Base-by-base conservation (phyloP, 2,888 invertebrate genomes). In the Andrena trimmerana region DNA sequence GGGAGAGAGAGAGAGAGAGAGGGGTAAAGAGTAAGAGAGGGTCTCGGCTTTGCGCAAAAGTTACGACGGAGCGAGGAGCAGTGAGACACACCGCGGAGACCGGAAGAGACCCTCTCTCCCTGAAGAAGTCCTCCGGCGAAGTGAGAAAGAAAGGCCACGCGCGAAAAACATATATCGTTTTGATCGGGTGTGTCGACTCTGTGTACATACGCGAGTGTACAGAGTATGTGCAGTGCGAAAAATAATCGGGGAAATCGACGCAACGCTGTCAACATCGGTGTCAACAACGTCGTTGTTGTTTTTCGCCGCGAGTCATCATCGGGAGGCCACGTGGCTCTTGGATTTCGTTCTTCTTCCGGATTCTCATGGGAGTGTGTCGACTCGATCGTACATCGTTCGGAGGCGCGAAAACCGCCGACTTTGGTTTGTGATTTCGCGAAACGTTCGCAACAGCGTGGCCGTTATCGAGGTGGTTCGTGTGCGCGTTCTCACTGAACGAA, bases 21-120 rank as follows among this genome's bases (percentile, higher is more conserved):
- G 76, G 76, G 70, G 79, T 81, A 87, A 82, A 89, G 86, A 88
- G 85, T 84, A 81, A 87, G 89, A 87, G 88, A 86, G 83, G 89
- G 90, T 87, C 89, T 78, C 81, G 85, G 90, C 90, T 92, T 92
- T 92, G 92, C 92, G 92, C 92, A 92, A 92, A 92, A 92, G 91
- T 92, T 91, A 91, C 90, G 89, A 89, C 88, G 88, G 85, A 88
- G 89, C 90, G 90, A 88, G 88, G 88, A 91, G 85, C 89, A 89
- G 91, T 90, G 90, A 91, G 90, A 91, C 90, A 91, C 90, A 90
- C 86, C 90, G 90, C 91, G 90, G 91, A 90, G 91, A 92, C 92
- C 92, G 92, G 92, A 92, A 92, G 92, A 90, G 90, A 90, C 87
- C 90, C 88, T 90, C 90, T 90, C 90, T 90, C 90, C 87, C 88